Evolutionary conservation across 2,113 vertebrate genomes (phyloP).

Genomic region (Calypte anna): DNA sequence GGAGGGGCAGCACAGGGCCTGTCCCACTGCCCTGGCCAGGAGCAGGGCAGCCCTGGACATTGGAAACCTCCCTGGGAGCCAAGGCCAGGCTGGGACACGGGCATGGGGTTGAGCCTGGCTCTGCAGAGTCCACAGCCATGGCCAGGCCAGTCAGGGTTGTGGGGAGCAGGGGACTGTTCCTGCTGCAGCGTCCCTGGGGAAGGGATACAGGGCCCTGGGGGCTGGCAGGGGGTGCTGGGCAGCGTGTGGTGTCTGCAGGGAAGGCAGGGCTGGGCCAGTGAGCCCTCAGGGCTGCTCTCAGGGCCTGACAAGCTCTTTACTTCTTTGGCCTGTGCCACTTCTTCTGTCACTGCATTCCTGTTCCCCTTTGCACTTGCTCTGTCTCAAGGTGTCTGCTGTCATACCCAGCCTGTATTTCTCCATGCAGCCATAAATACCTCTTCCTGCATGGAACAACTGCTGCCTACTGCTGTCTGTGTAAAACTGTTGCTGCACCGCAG

Average conservation of each 20-base stretch:
- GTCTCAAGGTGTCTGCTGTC: neutral
- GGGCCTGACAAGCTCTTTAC: neutral
- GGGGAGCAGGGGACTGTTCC: fast-evolving
- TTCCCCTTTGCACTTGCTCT: fast-evolving
- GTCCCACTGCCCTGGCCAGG: fast-evolving
- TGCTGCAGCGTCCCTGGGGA: neutral
- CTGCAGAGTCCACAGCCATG: neutral
- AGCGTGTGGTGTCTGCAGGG: fast-evolving
- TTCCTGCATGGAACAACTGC: neutral
- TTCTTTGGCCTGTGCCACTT: neutral
- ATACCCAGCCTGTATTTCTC: neutral
- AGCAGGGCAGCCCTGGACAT: neutral
- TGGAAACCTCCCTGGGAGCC: neutral
- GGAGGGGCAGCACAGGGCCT: fast-evolving
- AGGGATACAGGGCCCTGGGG: too few species aligned
- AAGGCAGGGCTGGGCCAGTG: neutral
- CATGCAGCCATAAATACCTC: neutral
- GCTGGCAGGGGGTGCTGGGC: neutral
- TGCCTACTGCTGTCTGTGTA: neutral
- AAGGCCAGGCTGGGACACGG: neutral
- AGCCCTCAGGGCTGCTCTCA: neutral
- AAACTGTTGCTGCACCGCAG: neutral
- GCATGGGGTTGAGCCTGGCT: fast-evolving
- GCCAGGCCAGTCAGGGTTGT: fast-evolving
- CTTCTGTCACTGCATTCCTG: fast-evolving